Conservation (phyloP, 1,140 invertebrate genomes). For the Macrocentrus cingulum region DNA sequence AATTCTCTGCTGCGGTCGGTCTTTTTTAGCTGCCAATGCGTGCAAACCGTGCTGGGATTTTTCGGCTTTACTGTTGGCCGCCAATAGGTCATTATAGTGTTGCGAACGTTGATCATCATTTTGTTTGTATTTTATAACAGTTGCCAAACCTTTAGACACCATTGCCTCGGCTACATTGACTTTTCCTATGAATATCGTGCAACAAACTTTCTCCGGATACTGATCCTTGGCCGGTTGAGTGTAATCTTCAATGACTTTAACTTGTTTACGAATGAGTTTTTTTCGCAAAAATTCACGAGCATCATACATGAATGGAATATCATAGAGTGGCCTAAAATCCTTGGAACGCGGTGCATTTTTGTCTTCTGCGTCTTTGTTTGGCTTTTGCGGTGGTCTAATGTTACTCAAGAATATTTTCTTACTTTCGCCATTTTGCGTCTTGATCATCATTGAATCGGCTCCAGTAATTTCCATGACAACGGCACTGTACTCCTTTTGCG, state of each 20-base stretch:
- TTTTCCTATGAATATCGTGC: conserved; percentile 83
- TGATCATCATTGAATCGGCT: conserved; percentile 89
- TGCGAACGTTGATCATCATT: conserved; percentile 96
- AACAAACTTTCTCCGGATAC: conserved; percentile 94
- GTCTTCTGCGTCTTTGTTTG: conserved; percentile 65
- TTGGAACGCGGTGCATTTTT: conserved; percentile 65
- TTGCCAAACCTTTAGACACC: conserved; percentile 88
- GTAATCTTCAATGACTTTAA: conserved; percentile 93
- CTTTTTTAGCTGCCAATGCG: conserved; percentile 86
- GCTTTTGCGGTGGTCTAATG: conserved; percentile 81
- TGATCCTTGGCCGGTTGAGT: conserved; percentile 91
- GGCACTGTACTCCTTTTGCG: conserved; percentile 77
- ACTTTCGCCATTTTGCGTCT: conserved; percentile 72
- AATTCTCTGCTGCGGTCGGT: conserved; percentile 78
- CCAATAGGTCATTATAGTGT: conserved; percentile 89
- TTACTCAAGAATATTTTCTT: conserved; percentile 97
- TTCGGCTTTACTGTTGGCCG: conserved; percentile 89
- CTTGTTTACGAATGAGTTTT: conserved; percentile 94
- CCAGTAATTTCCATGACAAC: conserved; percentile 89
- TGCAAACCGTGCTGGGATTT: conserved; percentile 84
- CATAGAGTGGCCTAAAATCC: conserved; percentile 86
- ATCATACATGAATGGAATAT: conserved; percentile 98
- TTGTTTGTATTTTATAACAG: conserved; percentile 88
- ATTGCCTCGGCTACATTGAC: conserved; percentile 94
- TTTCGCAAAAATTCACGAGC: conserved; percentile 96